phyloP scores from a whole-genome alignment of 2,113 vertebrate genomes.

The Coracopsis vasa region DNA sequence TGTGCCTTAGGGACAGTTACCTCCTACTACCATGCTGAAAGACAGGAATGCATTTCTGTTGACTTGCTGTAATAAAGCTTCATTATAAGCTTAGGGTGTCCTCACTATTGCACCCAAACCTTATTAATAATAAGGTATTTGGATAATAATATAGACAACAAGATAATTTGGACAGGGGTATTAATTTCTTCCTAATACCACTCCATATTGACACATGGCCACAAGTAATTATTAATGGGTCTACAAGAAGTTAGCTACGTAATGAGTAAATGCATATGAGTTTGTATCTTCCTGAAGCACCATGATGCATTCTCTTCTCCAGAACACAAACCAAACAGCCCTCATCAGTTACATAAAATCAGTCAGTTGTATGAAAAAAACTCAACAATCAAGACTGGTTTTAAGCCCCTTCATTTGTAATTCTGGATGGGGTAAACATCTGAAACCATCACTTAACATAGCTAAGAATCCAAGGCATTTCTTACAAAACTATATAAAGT shows the following conservation, averaged over 20 bases:
- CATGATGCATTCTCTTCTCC: background rate
- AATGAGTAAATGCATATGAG: background rate
- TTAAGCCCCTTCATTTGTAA: background rate
- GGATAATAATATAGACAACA: background rate
- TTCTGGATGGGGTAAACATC: background rate
- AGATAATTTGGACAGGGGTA: background rate
- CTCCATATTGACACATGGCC: background rate
- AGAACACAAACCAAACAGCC: background rate
- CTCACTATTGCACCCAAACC: background rate
- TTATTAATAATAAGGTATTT: background rate
- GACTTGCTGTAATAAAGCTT: background rate
- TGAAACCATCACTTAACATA: background rate
- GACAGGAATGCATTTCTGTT: background rate
- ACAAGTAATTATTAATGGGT: background rate
- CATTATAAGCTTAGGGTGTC: background rate
- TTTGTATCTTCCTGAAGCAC: background rate
- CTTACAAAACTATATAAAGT: background rate
- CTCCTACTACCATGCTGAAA: background rate
- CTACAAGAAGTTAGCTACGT: background rate
- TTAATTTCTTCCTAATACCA: background rate
- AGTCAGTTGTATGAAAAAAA: background rate
- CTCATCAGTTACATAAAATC: background rate
- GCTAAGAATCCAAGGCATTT: background rate
- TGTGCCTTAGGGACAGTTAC: background rate
- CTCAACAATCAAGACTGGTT: background rate